Percentiles rank a stretch among this genome's conserved stretches.
These are phyloP conservation scores for Eleutherodactylus coqui DNA, from an alignment of 2,797 vertebrate genomes.

Conservation along the genomic window DNA sequence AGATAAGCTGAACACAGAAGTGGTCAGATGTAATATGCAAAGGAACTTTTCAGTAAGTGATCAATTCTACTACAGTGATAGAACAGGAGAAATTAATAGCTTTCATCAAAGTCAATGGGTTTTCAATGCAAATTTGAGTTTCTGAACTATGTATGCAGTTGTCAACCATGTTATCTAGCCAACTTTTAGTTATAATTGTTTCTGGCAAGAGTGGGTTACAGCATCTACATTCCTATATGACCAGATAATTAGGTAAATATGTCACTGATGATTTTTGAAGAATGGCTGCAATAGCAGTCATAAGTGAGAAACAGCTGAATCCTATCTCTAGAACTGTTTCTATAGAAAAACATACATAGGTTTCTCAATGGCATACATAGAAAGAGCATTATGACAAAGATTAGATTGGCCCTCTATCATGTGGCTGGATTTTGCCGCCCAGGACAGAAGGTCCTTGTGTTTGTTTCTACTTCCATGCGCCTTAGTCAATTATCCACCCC, in stretches of 20 bases:
- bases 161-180: too few relatives aligned
- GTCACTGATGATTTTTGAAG: not conserved
- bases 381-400: too few relatives aligned
- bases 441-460: not conserved
- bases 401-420: not conserved
- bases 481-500: not conserved
- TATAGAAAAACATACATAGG: too few relatives aligned
- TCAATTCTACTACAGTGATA: not conserved
- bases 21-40: not conserved
- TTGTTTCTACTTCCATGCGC: not conserved
- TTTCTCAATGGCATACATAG: not conserved
- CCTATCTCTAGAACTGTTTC: too few relatives aligned
- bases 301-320: not conserved
- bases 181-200: too few relatives aligned
- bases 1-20: too few relatives aligned
- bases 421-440: not conserved
- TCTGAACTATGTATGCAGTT: too few relatives aligned
- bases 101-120: too few relatives aligned
- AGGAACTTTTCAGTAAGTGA: not conserved
- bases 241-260: not conserved
- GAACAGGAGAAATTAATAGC: too few relatives aligned
- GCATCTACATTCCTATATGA: not conserved
- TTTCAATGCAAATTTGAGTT: too few relatives aligned
- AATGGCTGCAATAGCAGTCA: not conserved
- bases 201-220: not conserved